Evolutionary conservation across 2,888 invertebrate species (phyloP), one percentile per base, ranked within the genome.

Genomic region (Ctena decussata): DNA sequence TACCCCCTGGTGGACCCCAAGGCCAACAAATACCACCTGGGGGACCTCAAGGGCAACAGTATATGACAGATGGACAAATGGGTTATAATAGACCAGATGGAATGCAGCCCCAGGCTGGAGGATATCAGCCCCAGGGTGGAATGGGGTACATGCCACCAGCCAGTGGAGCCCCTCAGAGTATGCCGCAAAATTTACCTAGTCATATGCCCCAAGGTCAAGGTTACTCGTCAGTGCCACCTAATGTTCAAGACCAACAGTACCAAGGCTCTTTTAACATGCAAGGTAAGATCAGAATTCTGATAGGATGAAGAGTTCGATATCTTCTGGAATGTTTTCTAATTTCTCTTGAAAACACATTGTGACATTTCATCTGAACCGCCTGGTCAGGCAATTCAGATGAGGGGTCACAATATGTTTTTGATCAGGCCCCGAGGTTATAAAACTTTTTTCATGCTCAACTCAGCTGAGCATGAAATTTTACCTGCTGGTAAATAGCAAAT

Each of bases 181-280:
- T 84, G 57, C 89, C 85, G n/a, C 75, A 73, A 30, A 75, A 78
- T 57, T 24, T 81, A 24, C 79, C 81, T 39, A 53, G 76, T 60
- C 84, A 80, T 37, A 77, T 75, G 15, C 32, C 39, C 24, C 84
- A 87, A 74, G 86, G 80, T 53, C 82, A 80, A 44, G 86, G 83
- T n/a, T 89, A 89, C 71, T 60, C 69, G 39, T 88, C 87, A 57
- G 77, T 81, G 74, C 80, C 79, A 27, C 81, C 82, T 69, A 84
- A 80, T 74, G 85, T 90, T 82, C 92, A 91, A 46, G 92, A 94
- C 77, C 86, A 87, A 18, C 85, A 84, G 69, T 80, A 72, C 18
- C 44, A 82, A 80, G 88, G 85, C 41, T 84, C 93, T 78, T 94
- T 89, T 81, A 94, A 93, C 89, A 93, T 94, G 93, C 94, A 94